Conservation (phyloP, 2,113 vertebrate genomes). For the Hydropotes inermis region DNA sequence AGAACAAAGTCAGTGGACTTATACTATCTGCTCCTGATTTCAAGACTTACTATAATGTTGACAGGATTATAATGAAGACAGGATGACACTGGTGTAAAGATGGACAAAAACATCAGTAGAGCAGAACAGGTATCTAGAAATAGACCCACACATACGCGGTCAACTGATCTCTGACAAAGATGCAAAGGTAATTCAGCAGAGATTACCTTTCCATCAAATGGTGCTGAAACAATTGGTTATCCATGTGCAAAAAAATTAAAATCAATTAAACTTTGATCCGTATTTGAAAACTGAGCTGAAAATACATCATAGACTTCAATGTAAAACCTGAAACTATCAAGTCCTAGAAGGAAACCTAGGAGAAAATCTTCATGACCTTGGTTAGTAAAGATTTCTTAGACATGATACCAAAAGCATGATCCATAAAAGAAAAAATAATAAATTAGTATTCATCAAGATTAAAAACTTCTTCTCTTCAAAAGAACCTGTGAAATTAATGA, state of each 20-base stretch:
- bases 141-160: rapidly evolving
- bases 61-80: neutral
- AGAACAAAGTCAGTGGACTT: neutral
- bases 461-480: neutral
- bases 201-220: neutral
- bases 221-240: neutral
- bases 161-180: neutral
- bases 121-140: neutral
- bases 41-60: neutral
- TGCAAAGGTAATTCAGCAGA: neutral
- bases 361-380: neutral
- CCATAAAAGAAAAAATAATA: neutral
- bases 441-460: neutral
- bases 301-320: neutral
- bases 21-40: too few relatives aligned
- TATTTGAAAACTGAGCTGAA: neutral
- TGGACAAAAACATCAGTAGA: neutral
- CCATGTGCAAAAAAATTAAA: neutral
- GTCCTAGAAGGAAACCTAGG: neutral
- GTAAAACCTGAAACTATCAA: neutral
- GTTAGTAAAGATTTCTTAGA: neutral
- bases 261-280: neutral
- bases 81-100: neutral
- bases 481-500: neutral
- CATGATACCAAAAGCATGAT: neutral